Base-by-base conservation (phyloP, 1,140 invertebrate species). In the Scaptomyza graminum region DNA sequence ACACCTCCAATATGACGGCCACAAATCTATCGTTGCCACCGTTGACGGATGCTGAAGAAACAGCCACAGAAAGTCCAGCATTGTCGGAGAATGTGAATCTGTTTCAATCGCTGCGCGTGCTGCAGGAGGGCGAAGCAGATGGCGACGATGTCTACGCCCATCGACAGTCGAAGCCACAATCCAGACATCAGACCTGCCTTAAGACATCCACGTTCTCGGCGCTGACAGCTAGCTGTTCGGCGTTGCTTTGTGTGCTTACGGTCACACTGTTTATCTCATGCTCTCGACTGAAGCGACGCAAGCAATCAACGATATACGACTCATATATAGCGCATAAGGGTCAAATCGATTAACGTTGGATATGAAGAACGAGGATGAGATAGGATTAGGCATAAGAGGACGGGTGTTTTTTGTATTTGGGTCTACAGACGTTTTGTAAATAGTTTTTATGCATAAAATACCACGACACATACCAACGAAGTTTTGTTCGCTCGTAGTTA, bases 61-160 rank as follows among this genome's bases (percentile, higher is more conserved):
- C 61, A 7, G 16, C 15, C 5, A 83, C 82, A 0, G 82, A 82
- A 31, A 76, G 31, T 62, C 66, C 70, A 9, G 60, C 43, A 6
- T 93, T 25, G 1, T 97, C 97, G 0, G 97, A 98, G 92, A 98
- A 97, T 87, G 94, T 98, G 5, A 97, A 96, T 83, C 93, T 98
- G 11, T 97, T 97, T 92, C 97, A 98, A 91, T 97, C 96, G 0
- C 91, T 98, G 13, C 93, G 96, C 74, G 97, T 98, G 5, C 92
- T 97, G 57, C 96, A 97, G 87, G 97, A 97, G 88, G 96, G 96
- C 0, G 96, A 97, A 90, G 94, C 94, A 11, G 95, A 96, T 47
- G 94, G 95, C 2, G 94, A 95, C 74, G 90, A 82, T 59, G 73
- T 92, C 16, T 82, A 90, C 51, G 66, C 70, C 7, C 68, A 78